A percentile compares a stretch with the other conserved stretches of the same genome.
phyloP scores from a whole-genome alignment of 2,113 vertebrate genomes.

The Myotis brandtii region DNA sequence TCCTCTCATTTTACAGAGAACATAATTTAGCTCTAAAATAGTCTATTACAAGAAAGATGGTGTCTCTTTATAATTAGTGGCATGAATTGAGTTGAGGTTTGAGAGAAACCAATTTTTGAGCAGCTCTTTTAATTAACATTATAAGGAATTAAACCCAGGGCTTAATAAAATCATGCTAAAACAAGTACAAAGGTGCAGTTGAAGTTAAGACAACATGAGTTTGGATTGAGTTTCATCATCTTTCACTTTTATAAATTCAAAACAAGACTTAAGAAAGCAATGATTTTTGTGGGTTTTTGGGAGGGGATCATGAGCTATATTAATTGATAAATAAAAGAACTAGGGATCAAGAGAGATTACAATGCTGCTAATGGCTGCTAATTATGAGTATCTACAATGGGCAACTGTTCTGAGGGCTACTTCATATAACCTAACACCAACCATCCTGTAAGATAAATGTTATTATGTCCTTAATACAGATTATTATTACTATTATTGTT shows the following conservation, averaged over 20 bases:
- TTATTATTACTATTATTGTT: neutral
- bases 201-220: neutral
- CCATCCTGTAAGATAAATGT: neutral
- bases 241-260: neutral
- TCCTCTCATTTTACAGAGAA: neutral
- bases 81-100: neutral
- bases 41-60: neutral
- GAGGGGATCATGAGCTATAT: neutral
- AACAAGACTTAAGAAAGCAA: neutral
- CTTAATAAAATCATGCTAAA: neutral
- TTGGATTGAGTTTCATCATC: neutral
- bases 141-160: neutral
- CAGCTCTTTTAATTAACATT: neutral
- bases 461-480: neutral
- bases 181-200: neutral
- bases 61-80: neutral
- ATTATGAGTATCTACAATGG: neutral
- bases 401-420: rapidly evolving
- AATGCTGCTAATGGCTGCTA: neutral
- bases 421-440: neutral
- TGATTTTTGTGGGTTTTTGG: neutral
- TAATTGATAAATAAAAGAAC: neutral
- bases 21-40: neutral
- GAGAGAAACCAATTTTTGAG: neutral
- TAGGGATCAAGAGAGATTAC: neutral